Base-by-base conservation (phyloP, 2,797 vertebrate species). In the Sphaeramia orbicularis region DNA sequence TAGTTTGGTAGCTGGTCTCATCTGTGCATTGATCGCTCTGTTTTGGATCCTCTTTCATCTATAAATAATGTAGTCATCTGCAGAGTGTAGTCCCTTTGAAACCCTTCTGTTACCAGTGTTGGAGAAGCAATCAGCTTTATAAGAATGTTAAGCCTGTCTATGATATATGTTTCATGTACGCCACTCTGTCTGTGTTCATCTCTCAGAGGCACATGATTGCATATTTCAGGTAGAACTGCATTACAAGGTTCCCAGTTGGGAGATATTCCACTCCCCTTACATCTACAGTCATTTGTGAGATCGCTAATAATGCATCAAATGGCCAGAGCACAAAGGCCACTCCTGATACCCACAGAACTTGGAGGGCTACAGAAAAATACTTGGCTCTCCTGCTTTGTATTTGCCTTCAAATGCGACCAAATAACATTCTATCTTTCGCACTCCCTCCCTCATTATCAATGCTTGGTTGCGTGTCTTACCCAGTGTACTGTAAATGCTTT, bases 401-500 rank as follows among this genome's bases (percentile, higher is more conserved):
- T 71, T 65, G 59, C 65, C 41, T 42, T 60, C 36, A 76, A 73
- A 76, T 75, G 52, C 74, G 67, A 68, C 56, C 64, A 48, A 73
- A 49, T 55, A 58, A 59, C 73, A 66, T 54, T 48, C 35, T 44
- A 38, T 24, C 44, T 61, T 50, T 48, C 71, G 36, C 30, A 18
- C 73, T 76, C 49, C 41, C 60, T 64, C 63, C 42, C 89, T 91
- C 89, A 90, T 94, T 93, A 92, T 89, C 76, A 80, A 91, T 87
- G 91, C 91, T 90, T 88, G 89, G 86, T 50, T 91, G 89, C 74
- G 27, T 80, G 76, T 90, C 82, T 83, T 89, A 89, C 74, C 74
- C 91, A 92, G 80, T 88, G 85, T 93, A 91, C 88, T 92, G 90
- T 93, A 90, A 93, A 93, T 80, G 76, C 89, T 88, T 91, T 87